Conservation (phyloP, 2,113 vertebrate genomes). For the Poeciliopsis turrubarensis region DNA sequence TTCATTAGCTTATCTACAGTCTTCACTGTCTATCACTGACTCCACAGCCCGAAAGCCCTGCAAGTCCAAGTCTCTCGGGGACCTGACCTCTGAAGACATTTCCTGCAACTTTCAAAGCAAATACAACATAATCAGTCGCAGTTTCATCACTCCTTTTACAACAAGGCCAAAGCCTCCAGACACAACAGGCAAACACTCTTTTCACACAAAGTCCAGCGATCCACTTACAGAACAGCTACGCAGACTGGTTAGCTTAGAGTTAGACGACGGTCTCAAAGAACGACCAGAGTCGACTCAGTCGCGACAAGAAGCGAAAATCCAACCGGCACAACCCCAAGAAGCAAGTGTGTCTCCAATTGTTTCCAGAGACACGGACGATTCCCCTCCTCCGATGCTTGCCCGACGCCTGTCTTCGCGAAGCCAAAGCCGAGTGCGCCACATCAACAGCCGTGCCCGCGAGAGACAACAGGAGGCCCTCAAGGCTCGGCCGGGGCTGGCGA, state of each 20-base stretch:
- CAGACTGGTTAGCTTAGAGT: conserved; percentile 88
- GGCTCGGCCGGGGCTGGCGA: conserved; percentile 57
- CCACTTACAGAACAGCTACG: conserved; percentile 91
- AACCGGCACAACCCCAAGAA: conserved; percentile 23
- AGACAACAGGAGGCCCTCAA: conserved; percentile 90
- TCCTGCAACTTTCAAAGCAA: conserved; percentile 97
- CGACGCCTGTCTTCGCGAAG: conserved; percentile 93
- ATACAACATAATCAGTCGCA: conserved; percentile 93
- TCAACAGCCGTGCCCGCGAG: conserved; percentile 92
- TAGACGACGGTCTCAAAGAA: conserved; percentile 77
- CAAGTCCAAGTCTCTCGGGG: conserved; percentile 96
- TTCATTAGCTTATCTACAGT: conserved; percentile 34
- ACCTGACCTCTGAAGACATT: conserved; percentile 97
- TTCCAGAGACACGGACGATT: conserved; percentile 68
- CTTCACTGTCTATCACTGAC: conserved; percentile 9
- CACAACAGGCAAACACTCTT: conserved; percentile 38
- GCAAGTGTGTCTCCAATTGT: conserved; percentile 19
- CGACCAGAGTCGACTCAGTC: conserved; percentile 16
- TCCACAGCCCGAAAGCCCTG: conserved; percentile 79
- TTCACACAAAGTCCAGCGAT: conserved; percentile 79
- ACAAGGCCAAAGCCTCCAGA: conserved; percentile 74
- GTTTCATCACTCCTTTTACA: conserved; percentile 86
- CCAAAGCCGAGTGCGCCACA: conserved; percentile 95
- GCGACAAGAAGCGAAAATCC: conserved; percentile 22
- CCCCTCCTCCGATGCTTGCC: conserved; percentile 82